Base-by-base conservation (phyloP, 53 echinoderm and acorn worm species). In the Luidia sarsii region DNA sequence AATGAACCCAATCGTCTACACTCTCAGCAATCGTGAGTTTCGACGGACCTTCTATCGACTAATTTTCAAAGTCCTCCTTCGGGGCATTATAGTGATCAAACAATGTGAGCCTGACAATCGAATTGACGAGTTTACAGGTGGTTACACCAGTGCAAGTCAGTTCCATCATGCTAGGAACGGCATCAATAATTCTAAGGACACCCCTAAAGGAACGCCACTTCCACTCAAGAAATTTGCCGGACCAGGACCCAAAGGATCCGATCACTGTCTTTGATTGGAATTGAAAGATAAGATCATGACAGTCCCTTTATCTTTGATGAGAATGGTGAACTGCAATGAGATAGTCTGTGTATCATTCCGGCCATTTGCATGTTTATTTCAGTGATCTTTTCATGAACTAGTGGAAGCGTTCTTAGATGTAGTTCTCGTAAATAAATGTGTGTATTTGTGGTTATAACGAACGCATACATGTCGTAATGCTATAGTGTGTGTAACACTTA, bases 1-100 rank as follows among this genome's bases (percentile, higher is more conserved):
- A 7, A 96, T 96, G 97, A 96, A 96, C 60, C 97, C 97, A 0
- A 88, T 96, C 11, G 65, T 96, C 10, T 96, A 96, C 68, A 91
- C 97, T 0, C 86, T 93, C 35, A 91, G 89, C 57, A 96, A 93
- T 38, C 79, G 88, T 4, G 97, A 96, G 68, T 96, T 93, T 73
- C 70, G 93, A 23, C 75, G 92, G 32, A 96, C 97, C 74, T 96
- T 96, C 67, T 79, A 83, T 35, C 93, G 89, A 53, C 81, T 96
- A 14, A 81, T 96, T 50, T 90, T 90, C 69, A 68, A 67, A 24
- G 90, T 90, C 49, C 51, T 82, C 10, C 59, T 94, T 5, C 91
- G 94, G 57, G 90, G 88, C 34, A 32, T 90, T 22, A 61, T 94
- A 14, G 65, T 74, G 3, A 68, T 68, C 50, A 80, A 49, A 36